Evolutionary conservation across 2,113 vertebrate genomes (phyloP), one percentile per base, ranked within the genome.

Genomic region (Charadrius vociferus): DNA sequence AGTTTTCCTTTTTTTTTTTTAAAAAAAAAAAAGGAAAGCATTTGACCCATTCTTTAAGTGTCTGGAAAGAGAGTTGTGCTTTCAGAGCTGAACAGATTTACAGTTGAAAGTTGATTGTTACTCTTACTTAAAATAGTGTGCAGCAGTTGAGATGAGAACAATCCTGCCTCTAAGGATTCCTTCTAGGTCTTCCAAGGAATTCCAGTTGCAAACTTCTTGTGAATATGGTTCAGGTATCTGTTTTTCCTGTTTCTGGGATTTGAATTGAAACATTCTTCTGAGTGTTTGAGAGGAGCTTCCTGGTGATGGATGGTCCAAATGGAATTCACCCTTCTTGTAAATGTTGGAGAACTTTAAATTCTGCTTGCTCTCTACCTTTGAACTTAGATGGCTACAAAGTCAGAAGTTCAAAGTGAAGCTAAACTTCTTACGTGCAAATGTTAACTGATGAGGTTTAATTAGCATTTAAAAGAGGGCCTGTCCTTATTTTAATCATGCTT

Each of bases 301-400:
- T 67, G 29, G 59, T 78, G 61, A 41, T 55, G 61, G 53, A 45
- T 63, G 37, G 22, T 49, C 37, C 55, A 81, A 41, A 41, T 79
- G 68, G 78, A 93, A 78, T 78, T 86, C 81, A 20, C 66, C 62
- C 53, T 95, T 94, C 29, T 81, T 41, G 45, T 55, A 49, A 29
- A 4, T 50, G 34, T 83, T 96, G 45, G 45, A 80, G 47, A 94
- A 91, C 39, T 93, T 96, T 86, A 70, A 81, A 47, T 97, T 95
- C 71, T 94, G 21, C 71, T 94, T 26, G 12, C 65, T 95, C 37
- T 72, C 39, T 68, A 74, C 71, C 92, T 97, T 96, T 95, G 91
- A 96, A 95, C 85, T 95, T 86, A 71, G 45, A 43, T 89, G 88
- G 21, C 72, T 92, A 41, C 65, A 67, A 59, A 92, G 66, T 71